Conservation (phyloP, 2,797 vertebrate genomes). For the Dallia pectoralis region DNA sequence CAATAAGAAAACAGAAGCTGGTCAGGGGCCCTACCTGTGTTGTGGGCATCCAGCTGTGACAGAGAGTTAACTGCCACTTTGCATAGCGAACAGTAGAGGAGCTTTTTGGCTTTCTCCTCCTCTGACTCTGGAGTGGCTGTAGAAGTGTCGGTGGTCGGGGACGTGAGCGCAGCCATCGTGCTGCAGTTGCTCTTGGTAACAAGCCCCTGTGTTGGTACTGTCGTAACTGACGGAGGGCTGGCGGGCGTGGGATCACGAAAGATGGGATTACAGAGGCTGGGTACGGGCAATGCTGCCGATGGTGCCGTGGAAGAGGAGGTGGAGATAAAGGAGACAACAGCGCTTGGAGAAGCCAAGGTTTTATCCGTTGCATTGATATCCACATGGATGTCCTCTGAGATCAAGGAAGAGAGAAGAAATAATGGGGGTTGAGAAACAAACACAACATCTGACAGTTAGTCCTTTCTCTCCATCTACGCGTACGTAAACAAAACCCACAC, state of each 20-base stretch:
- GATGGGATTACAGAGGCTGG: conserved; percentile 47
- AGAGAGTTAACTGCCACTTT: conserved; percentile 98
- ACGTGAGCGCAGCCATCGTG: conserved; percentile 45
- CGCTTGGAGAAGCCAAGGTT: conserved; percentile 28
- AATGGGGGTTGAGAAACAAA: conserved; percentile 19
- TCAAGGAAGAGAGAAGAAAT: conserved; percentile 25
- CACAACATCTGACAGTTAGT: conserved; percentile 30
- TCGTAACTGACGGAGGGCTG: conserved; percentile 64
- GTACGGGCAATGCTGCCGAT: conserved; percentile 5
- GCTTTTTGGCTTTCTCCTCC: conserved; percentile 96
- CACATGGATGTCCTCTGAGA: conserved; percentile 43
- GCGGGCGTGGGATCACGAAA: conserved; percentile 64
- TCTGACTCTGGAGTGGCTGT: conserved; percentile 79
- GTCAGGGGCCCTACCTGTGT: conserved; percentile 77
- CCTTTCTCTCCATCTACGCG: neutral
- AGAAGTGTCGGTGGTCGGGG: conserved; percentile 42
- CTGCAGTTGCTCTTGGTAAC: conserved; percentile 58
- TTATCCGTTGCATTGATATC: conserved; percentile 10
- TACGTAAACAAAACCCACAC: neutral
- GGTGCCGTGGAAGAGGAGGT: conserved; percentile 31
- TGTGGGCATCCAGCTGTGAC: conserved; percentile 96
- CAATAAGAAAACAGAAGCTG: neutral
- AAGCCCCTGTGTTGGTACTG: neutral
- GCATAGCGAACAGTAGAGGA: conserved; percentile 96
- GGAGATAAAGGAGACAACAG: conserved; percentile 29